Evolutionary conservation across 2,888 invertebrate genomes (phyloP), one percentile per base, ranked within the genome.

Genomic region (Hydrotaea diabolus): DNA sequence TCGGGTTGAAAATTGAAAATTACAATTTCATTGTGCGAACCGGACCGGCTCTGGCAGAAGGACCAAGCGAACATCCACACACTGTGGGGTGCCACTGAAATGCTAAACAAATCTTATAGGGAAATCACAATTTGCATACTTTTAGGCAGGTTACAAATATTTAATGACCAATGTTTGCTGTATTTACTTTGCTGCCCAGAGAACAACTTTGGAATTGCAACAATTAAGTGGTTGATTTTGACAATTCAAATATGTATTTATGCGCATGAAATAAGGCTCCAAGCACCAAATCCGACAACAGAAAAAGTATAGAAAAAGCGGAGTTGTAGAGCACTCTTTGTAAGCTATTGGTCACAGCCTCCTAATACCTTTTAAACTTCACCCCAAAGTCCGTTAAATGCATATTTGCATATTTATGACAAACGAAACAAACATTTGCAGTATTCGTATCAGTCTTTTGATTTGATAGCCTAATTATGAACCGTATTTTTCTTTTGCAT

Each of bases 151-250:
- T 69, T 17, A 66, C 26, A 57, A 53, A 43, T 31, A 17, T 57
- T 43, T 81, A 84, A 84, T 81, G 78, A 81, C 72, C 73, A 84
- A 84, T 81, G 81, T 84, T 84, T 74, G 43, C 43, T 62, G 57
- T 84, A 46, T 84, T 75, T 84, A 72, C 64, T 80, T 78, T 4
- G 17, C 57, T n/a, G n/a, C n/a, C n/a, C n/a, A n/a, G n/a, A n/a
- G 57, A 19, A 64, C 62, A 78, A 77, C 69, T 84, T 80, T 77
- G 59, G 19, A 31, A 36, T 66, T 46, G 72, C 39, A 66, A 73
- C 69, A 77, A 80, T 83, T 83, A 80, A 69, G 64, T 76, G 77
- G 78, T 76, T 62, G 64, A 62, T 62, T 78, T 64, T 21, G 36
- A 19, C 49, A 75, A 59, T 21, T 55, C 19, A 23, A 69, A 55